Conservation (phyloP, 2,113 vertebrate species). For the Oncorhynchus clarkii region DNA sequence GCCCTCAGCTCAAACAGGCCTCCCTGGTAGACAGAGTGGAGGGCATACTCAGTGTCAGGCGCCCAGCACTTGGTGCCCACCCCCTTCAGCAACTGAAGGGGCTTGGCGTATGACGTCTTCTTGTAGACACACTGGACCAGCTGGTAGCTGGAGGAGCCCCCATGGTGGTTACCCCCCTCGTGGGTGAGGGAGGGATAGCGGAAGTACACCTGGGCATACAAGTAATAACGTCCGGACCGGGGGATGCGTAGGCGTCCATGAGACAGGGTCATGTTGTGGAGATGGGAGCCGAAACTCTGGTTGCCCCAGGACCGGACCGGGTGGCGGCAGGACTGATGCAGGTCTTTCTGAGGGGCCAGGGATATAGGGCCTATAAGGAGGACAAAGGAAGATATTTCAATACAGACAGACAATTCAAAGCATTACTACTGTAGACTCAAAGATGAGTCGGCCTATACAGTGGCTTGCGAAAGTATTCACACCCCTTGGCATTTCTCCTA, state of each 20-base stretch:
- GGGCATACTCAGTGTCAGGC: constrained; percentile 62
- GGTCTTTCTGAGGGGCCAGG: constrained; percentile 44
- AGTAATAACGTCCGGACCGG: constrained; percentile 72
- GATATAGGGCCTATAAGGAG: constrained; percentile 27
- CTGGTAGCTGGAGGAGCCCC: constrained; percentile 45
- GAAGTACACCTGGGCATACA: constrained; percentile 76
- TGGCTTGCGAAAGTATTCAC: too few species aligned
- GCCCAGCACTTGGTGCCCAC: constrained; percentile 78
- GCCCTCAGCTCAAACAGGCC: constrained; percentile 73
- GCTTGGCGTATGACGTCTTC: constrained; percentile 63
- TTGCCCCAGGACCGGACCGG: constrained; percentile 66
- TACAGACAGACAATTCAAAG: neutral
- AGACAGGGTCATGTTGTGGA: constrained; percentile 71
- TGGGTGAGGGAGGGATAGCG: constrained; percentile 48
- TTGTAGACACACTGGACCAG: constrained; percentile 74
- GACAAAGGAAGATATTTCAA: neutral
- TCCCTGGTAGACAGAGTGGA: constrained; percentile 73
- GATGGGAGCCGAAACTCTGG: constrained; percentile 59
- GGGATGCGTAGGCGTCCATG: constrained; percentile 62
- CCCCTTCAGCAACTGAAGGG: constrained; percentile 74
- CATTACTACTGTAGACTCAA: too few species aligned
- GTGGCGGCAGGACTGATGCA: constrained; percentile 74
- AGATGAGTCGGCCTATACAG: too few species aligned
- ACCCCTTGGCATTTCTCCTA: too few species aligned
- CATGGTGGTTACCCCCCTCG: neutral